Evolutionary conservation across 2,888 invertebrate genomes (phyloP), one percentile per base, ranked within the genome.

Genomic region (Portevinia maculata): DNA sequence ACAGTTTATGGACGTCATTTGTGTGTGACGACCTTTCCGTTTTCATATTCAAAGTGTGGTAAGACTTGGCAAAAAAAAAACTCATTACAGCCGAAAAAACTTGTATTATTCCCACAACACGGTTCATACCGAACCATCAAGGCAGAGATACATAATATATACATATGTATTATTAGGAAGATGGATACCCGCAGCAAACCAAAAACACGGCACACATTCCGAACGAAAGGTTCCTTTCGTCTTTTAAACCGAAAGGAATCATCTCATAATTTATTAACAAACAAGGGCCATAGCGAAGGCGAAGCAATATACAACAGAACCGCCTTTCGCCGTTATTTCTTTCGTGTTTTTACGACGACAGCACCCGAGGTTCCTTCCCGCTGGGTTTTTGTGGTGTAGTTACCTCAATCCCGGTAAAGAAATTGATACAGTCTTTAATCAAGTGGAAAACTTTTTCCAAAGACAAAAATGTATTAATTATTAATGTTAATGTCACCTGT

Each of bases 401-500:
- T 55, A 74, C 74, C 74, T 69, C 74, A 65, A 75, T 69, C 52
- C 79, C 57, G 67, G 48, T 41, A 57, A 13, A 13, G 73, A 78
- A 78, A 83, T 76, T 78, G 83, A 83, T 78, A 83, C 52, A 73
- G 41, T 78, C 83, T 62, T 83, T 83, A 83, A 83, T 83, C 83
- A 83, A 83, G 78, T 71, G 73, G 83, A 83, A 83, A 81, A 65
- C 52, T 81, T 81, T 81, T 59, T 70, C 37, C 13, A 57, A 37
- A 48, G 28, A 28, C 53, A 79, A 78, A 73, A 62, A 57, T 39
- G 41, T 62, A 83, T 83, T 65, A 83, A 83, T 83, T 83, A 83
- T 83, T 78, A 83, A 83, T 83, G 83, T 67, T 83, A 78, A 83
- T 67, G 83, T 78, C 83, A 78, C 83, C 83, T 83, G 83, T 83